These are phyloP conservation scores for Ochlodes sylvanus DNA, from an alignment of 2,888 invertebrate genomes.

Conservation along the genomic window DNA sequence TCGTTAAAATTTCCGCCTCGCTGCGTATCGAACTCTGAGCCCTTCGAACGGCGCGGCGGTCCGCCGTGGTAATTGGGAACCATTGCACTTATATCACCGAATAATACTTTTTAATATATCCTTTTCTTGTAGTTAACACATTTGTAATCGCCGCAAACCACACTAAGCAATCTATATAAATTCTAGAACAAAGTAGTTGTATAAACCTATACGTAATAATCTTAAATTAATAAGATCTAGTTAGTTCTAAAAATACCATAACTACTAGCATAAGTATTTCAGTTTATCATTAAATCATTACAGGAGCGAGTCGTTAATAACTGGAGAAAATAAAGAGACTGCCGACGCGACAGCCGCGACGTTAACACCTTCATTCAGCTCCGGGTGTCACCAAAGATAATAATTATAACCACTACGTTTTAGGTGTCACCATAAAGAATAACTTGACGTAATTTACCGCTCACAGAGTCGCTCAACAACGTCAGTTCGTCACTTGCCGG, in stretches of 20 bases:
- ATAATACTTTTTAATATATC: no score
- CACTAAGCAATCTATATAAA: no score
- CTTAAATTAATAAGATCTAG: neutral
- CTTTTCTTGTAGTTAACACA: no score
- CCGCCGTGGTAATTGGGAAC: no score
- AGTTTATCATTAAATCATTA: slow-evolving; percentile 58
- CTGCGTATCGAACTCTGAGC: no score
- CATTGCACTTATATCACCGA: no score
- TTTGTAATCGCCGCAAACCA: no score
- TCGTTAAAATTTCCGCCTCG: no score
- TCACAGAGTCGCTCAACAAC: slow-evolving; percentile 41
- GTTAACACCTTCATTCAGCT: slow-evolving; percentile 62
- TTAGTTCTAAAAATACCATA: slow-evolving; percentile 23
- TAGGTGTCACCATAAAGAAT: slow-evolving; percentile 61
- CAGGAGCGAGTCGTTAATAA: slow-evolving; percentile 54
- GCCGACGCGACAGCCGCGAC: slow-evolving; percentile 64
- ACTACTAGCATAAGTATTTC: slow-evolving; percentile 15
- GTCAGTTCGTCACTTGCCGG: slow-evolving; percentile 38
- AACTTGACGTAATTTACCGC: slow-evolving; percentile 61
- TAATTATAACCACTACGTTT: no score
- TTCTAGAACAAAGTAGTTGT: no score
- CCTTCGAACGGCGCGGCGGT: no score
- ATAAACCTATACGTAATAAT: no score
- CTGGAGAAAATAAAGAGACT: slow-evolving; percentile 53
- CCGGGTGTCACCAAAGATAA: slow-evolving; percentile 59